Conservation (phyloP, 2,888 invertebrate species). For the Caenorhabditis uteleia region DNA sequence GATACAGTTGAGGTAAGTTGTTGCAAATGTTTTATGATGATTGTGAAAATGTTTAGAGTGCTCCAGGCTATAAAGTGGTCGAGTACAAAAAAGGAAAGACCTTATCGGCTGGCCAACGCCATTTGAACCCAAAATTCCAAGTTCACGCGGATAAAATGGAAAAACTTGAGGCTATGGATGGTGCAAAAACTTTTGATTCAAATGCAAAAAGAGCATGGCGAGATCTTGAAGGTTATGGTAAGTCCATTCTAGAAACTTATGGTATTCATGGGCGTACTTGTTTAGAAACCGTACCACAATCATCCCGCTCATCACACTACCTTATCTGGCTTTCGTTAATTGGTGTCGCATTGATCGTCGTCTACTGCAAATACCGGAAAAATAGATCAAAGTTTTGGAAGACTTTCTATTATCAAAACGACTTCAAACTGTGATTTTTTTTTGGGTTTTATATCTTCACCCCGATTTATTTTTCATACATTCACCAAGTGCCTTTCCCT, state of each 20-base stretch:
- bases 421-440: constrained; percentile 67
- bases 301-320: constrained; percentile 29
- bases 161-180: constrained; percentile 61
- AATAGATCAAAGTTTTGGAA: constrained; percentile 68
- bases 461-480: too few species aligned
- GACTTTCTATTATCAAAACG: constrained; percentile 68
- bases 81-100: constrained; percentile 66
- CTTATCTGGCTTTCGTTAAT: constrained; percentile 50
- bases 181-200: constrained; percentile 48
- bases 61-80: constrained; percentile 62
- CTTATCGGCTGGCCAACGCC: constrained; percentile 53
- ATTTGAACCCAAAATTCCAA: constrained; percentile 66
- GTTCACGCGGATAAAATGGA: constrained; percentile 62
- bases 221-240: constrained; percentile 53
- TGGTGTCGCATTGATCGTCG: constrained; percentile 52
- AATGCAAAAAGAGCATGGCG: constrained; percentile 59
- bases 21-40: constrained; percentile 1
- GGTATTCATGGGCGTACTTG: too few species aligned
- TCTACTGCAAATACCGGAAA: constrained; percentile 65
- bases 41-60: constrained; percentile 43
- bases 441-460: too few species aligned
- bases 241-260: neutral
- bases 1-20: constrained; percentile 56
- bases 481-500: too few species aligned
- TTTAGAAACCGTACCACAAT: constrained; percentile 17